Percentiles rank a stretch among this genome's conserved stretches.
These are phyloP conservation scores for Perca flavescens DNA, from an alignment of 2,113 vertebrate genomes.

Conservation along the genomic window DNA sequence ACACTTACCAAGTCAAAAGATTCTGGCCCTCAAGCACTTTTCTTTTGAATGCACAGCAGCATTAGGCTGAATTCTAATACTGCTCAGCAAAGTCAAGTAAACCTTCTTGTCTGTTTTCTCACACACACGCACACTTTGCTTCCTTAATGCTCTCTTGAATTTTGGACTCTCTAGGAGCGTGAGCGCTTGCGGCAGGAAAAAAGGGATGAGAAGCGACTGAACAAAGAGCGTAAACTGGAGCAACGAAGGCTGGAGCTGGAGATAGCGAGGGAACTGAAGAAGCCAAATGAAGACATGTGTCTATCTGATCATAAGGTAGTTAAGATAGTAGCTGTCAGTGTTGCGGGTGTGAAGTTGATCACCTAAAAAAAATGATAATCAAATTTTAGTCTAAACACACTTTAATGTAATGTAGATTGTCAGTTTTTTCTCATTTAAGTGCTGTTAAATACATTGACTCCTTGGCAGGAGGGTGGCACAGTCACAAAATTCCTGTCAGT, in stretches of 20 bases:
- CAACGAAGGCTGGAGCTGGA: slow-evolving; percentile 95
- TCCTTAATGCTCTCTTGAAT: slow-evolving; percentile 69
- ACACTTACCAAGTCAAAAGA: slow-evolving; percentile 77
- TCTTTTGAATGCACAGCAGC: slow-evolving; percentile 76
- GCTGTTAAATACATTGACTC: not conserved
- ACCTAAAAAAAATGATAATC: not conserved
- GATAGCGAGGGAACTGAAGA: slow-evolving; percentile 97
- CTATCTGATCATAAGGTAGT: slow-evolving; percentile 97
- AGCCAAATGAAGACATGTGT: slow-evolving; percentile 99
- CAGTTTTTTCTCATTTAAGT: not conserved
- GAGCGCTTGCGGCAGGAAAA: slow-evolving; percentile 98
- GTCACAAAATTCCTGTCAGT: not conserved
- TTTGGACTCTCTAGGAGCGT: slow-evolving; percentile 88
- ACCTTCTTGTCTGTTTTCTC: slow-evolving; percentile 61
- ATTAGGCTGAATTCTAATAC: slow-evolving; percentile 79
- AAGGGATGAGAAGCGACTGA: slow-evolving; percentile 96
- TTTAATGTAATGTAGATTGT: not conserved
- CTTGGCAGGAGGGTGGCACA: not conserved
- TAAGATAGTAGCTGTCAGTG: not conserved
- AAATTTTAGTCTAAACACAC: not conserved
- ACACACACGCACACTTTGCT: slow-evolving; percentile 40
- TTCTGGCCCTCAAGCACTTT: slow-evolving; percentile 78
- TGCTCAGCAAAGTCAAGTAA: slow-evolving; percentile 77
- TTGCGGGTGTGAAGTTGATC: not conserved
- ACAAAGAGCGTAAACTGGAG: slow-evolving; percentile 97